Evolutionary conservation across 2,888 invertebrate genomes (phyloP).

Genomic region (Phengaris alcon): DNA sequence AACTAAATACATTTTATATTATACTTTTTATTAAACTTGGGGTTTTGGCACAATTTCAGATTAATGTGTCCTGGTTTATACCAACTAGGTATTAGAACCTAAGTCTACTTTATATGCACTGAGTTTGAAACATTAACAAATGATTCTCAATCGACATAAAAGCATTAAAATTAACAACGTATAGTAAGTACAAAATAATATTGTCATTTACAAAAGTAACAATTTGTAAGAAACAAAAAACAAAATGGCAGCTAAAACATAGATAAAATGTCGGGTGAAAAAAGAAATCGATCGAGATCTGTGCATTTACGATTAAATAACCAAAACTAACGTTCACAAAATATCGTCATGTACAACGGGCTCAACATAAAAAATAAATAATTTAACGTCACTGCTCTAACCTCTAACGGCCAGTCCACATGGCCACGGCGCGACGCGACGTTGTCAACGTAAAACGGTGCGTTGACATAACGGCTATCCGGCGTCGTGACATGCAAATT

Average conservation of each 20-base stretch:
- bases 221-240: slow-evolving; percentile 28
- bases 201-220: slow-evolving; percentile 31
- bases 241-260: slow-evolving; percentile 25
- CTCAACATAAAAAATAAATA: slow-evolving; percentile 79
- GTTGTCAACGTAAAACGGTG: no score
- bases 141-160: slow-evolving; percentile 45
- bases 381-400: slow-evolving; percentile 72
- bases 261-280: slow-evolving; percentile 30
- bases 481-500: no score
- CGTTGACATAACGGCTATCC: no score
- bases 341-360: slow-evolving; percentile 68
- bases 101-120: slow-evolving; percentile 58
- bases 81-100: slow-evolving; percentile 71
- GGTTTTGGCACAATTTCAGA: slow-evolving; percentile 79
- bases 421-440: no score
- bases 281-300: slow-evolving; percentile 62
- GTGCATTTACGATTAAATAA: slow-evolving; percentile 66
- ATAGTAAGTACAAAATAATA: slow-evolving; percentile 44
- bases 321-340: slow-evolving; percentile 70
- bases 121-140: slow-evolving; percentile 44
- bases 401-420: slow-evolving; percentile 37
- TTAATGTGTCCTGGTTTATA: slow-evolving; percentile 76
- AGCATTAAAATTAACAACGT: slow-evolving; percentile 46
- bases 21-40: slow-evolving; percentile 77
- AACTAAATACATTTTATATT: slow-evolving; percentile 56